Evolutionary conservation across 2,888 invertebrate species (phyloP).

Genomic region (Lasiommata megera): DNA sequence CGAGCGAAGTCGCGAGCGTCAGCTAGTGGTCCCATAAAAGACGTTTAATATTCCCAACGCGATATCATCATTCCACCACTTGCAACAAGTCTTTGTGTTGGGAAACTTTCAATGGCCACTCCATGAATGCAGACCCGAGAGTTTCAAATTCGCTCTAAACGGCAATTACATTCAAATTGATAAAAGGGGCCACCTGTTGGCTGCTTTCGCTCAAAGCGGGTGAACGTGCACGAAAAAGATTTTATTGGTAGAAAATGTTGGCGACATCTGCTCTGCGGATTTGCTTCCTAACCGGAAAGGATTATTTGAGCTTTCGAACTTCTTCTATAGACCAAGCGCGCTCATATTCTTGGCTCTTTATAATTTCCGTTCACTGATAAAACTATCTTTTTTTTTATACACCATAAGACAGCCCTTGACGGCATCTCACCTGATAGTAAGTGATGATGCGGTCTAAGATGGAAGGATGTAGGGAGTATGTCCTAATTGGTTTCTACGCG

Average conservation of each 20-base stretch:
- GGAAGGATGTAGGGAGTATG: too few species aligned
- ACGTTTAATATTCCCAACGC: conserved; percentile 14
- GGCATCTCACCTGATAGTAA: too few species aligned
- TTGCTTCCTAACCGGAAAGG: conserved; percentile 54
- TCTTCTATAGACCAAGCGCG: conserved; percentile 9
- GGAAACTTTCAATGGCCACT: conserved; percentile 30
- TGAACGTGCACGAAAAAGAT: conserved; percentile 64
- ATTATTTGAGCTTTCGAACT: conserved; percentile 45
- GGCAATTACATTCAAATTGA: conserved; percentile 71
- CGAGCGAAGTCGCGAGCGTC: too few species aligned
- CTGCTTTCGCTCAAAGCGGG: conserved; percentile 40
- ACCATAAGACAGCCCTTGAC: too few species aligned
- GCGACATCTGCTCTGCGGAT: conserved; percentile 65
- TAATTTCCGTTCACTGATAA: conserved; percentile 11
- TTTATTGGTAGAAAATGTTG: conserved; percentile 64
- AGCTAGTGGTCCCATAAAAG: background rate
- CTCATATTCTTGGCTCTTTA: conserved; percentile 22
- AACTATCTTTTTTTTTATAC: conserved; percentile 6
- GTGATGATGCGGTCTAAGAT: too few species aligned
- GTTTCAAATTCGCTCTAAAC: conserved; percentile 46
- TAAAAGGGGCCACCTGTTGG: conserved; percentile 75
- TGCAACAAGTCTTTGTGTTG: conserved; percentile 19
- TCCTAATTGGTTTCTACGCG: too few species aligned
- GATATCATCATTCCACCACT: conserved; percentile 9
- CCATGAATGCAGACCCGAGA: conserved; percentile 32